phyloP scores from a whole-genome alignment of 2,888 invertebrate genomes.

The Andrena trimmerana region DNA sequence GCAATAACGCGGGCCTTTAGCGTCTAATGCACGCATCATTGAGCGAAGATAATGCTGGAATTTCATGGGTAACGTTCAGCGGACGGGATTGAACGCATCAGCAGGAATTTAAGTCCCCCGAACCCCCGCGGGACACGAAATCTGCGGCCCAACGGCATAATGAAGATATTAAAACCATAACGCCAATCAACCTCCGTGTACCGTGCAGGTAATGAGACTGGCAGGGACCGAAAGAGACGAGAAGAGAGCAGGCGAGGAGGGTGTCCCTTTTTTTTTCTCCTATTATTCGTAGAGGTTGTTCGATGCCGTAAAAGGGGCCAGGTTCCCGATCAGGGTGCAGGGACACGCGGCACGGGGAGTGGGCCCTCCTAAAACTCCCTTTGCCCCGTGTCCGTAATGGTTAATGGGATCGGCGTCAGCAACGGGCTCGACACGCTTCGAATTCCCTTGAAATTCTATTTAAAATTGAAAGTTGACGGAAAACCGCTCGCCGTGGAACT shows the following conservation, averaged over 20 bases:
- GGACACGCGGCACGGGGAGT: constrained; percentile 55
- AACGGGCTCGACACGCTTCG: background rate
- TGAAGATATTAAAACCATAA: constrained; percentile 34
- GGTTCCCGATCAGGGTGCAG: constrained; percentile 51
- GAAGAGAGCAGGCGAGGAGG: background rate
- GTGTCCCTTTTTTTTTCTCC: constrained; percentile 10
- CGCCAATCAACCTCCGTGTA: constrained; percentile 19
- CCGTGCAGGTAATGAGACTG: background rate
- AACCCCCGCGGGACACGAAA: background rate
- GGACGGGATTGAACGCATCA: background rate
- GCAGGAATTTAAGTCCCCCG: too few relatives aligned
- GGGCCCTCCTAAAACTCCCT: constrained; percentile 51
- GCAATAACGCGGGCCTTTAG: background rate
- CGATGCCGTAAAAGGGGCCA: constrained; percentile 35
- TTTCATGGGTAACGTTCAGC: background rate
- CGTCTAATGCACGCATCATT: too few relatives aligned
- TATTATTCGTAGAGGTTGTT: constrained; percentile 38
- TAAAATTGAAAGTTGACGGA: background rate
- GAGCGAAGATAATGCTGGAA: background rate
- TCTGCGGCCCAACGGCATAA: background rate
- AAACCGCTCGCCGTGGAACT: too few relatives aligned
- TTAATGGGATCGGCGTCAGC: constrained; percentile 74
- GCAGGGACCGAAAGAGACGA: background rate
- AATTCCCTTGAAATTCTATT: background rate
- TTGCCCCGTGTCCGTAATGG: constrained; percentile 46